Conservation (phyloP, 1,140 invertebrate species). For the Cecropterus lyciades region DNA sequence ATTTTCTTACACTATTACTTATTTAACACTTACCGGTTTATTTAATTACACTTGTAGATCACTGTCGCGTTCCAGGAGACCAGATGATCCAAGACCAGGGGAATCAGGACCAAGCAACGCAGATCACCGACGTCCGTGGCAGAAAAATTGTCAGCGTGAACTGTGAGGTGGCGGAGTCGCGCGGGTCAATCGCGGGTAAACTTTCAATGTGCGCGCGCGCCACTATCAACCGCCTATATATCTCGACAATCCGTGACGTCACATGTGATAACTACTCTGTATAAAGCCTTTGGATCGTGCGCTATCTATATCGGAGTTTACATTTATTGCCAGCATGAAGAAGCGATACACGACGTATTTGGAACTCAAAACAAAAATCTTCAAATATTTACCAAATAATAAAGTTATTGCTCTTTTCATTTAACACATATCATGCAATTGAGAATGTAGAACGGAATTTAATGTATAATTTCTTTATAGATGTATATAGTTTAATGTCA, state of each 20-base stretch:
- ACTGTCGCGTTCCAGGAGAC: neutral
- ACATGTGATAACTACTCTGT: constrained; percentile 57
- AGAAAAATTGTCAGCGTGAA: constrained; percentile 31
- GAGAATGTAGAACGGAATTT: no score
- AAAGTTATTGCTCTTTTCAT: no score
- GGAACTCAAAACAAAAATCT: no score
- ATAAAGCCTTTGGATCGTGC: constrained; percentile 45
- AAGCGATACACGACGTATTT: neutral
- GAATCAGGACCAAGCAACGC: neutral
- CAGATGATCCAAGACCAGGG: neutral
- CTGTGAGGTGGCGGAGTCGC: constrained; percentile 47
- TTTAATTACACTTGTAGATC: constrained; percentile 11
- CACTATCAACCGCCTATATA: constrained; percentile 58
- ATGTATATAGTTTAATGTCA: no score
- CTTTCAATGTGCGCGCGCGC: constrained; percentile 69
- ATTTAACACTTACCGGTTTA: constrained; percentile 6
- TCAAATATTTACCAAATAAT: no score
- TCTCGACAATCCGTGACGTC: constrained; percentile 60
- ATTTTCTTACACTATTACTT: no score
- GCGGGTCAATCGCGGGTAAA: constrained; percentile 52
- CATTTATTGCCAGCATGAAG: neutral
- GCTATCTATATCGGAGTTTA: constrained; percentile 38
- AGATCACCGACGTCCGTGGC: neutral
- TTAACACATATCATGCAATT: no score
- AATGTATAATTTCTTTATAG: no score